A percentile compares a stretch with the other conserved stretches of the same genome.
Evolutionary conservation across 2,797 vertebrate genomes (phyloP).

Genomic region (Anguilla marmorata): DNA sequence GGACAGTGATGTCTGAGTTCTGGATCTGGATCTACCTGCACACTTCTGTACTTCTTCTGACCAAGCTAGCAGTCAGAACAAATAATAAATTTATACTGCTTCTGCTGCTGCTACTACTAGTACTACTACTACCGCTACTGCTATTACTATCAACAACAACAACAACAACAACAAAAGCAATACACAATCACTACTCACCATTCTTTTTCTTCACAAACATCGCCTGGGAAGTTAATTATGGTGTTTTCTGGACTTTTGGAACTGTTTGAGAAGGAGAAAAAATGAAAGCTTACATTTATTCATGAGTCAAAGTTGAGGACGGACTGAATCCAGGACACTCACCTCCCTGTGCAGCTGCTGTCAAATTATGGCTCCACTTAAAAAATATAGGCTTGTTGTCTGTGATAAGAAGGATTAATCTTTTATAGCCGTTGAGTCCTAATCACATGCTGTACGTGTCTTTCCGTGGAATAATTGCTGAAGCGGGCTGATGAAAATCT

Average conservation of each 20-base stretch:
- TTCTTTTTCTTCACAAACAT: not conserved
- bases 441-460: not conserved
- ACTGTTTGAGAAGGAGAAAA: not conserved
- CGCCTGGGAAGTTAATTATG: not conserved
- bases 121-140: not conserved
- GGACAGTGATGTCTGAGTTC: slow-evolving; percentile 28
- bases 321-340: not conserved
- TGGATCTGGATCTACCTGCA: not conserved
- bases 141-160: no score
- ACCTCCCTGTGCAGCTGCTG: not conserved
- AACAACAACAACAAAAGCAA: not conserved
- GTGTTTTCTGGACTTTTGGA: not conserved
- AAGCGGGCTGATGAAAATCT: not conserved
- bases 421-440: not conserved
- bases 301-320: not conserved
- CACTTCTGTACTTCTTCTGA: not conserved
- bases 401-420: not conserved
- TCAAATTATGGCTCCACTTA: not conserved
- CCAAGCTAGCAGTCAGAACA: not conserved
- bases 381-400: not conserved
- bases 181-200: no score
- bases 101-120: not conserved
- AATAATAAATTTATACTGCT: not conserved
- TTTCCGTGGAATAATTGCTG: not conserved
- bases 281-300: not conserved